These are phyloP conservation scores for Cenopis cana DNA, from an alignment of 2,888 invertebrate genomes.

Conservation along the genomic window DNA sequence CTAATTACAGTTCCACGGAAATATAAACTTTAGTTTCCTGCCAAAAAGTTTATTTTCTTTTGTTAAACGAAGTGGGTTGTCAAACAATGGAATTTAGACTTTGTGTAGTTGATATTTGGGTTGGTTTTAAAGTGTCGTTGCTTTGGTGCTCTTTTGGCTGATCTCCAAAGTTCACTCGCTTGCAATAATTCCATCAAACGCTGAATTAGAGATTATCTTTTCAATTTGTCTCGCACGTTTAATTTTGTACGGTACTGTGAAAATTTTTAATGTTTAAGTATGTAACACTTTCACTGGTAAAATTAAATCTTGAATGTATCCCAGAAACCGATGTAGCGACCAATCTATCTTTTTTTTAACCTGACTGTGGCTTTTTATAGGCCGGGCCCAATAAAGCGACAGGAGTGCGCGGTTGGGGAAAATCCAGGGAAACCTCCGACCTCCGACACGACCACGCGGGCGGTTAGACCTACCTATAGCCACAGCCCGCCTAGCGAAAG, in stretches of 20 bases:
- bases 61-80: background rate
- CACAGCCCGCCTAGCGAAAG: no score
- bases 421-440: no score
- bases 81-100: background rate
- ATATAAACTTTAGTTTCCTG: constrained; percentile 25
- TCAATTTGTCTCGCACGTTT: constrained; percentile 46
- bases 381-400: no score
- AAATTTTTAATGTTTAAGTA: background rate
- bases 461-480: no score
- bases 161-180: constrained; percentile 65
- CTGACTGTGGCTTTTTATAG: no score
- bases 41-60: constrained; percentile 19
- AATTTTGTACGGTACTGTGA: constrained; percentile 5
- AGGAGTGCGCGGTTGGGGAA: no score
- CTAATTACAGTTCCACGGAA: constrained; percentile 33
- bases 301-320: no score
- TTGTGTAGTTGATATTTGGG: background rate
- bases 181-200: constrained; percentile 70
- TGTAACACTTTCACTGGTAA: no score
- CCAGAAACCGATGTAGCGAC: no score
- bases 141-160: constrained; percentile 55
- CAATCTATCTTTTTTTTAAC: no score
- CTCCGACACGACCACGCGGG: no score
- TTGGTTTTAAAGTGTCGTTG: background rate
- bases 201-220: constrained; percentile 67